phyloP scores from a whole-genome alignment of 2,797 vertebrate species.

The Myoxocephalus aenaeus region DNA sequence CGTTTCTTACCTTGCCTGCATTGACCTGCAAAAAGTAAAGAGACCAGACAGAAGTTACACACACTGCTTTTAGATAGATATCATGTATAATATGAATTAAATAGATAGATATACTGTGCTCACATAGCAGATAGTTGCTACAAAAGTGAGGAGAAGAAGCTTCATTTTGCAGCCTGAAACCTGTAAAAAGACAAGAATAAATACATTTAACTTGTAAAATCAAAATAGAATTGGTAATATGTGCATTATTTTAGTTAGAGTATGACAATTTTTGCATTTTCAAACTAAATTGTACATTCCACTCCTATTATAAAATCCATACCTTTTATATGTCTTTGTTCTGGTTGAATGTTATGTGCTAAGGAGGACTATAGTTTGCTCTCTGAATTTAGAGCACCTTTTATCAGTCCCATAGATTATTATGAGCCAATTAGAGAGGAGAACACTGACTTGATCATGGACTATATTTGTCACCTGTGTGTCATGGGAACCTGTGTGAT shows the following conservation, averaged over 20 bases:
- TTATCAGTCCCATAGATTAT: conserved; percentile 71
- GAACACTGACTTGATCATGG: conserved; percentile 47
- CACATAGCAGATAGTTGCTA: conserved; percentile 62
- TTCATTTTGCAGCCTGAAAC: conserved; percentile 69
- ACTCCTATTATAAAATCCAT: background rate
- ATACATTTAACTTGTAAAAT: background rate
- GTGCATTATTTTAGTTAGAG: background rate
- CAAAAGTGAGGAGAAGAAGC: conserved; percentile 57
- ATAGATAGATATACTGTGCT: conserved; percentile 44
- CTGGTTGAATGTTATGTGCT: conserved; percentile 31
- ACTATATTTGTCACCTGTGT: conserved; percentile 61
- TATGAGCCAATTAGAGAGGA: conserved; percentile 72
- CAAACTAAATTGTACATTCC: background rate
- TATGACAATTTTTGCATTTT: background rate
- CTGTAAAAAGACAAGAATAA: background rate
- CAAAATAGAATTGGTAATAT: background rate
- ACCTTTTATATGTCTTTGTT: conserved; percentile 33
- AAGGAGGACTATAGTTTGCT: conserved; percentile 29
- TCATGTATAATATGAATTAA: background rate
- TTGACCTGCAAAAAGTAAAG: conserved; percentile 66
- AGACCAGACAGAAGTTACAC: conserved; percentile 35
- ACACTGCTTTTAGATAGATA: conserved; percentile 7
- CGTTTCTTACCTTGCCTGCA: conserved; percentile 72
- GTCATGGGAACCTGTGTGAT: conserved; percentile 44
- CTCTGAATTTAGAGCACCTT: conserved; percentile 58